Percentiles rank a stretch among this genome's conserved stretches.
Evolutionary conservation across 2,113 vertebrate species (phyloP).

Genomic region (Pheucticus melanocephalus): DNA sequence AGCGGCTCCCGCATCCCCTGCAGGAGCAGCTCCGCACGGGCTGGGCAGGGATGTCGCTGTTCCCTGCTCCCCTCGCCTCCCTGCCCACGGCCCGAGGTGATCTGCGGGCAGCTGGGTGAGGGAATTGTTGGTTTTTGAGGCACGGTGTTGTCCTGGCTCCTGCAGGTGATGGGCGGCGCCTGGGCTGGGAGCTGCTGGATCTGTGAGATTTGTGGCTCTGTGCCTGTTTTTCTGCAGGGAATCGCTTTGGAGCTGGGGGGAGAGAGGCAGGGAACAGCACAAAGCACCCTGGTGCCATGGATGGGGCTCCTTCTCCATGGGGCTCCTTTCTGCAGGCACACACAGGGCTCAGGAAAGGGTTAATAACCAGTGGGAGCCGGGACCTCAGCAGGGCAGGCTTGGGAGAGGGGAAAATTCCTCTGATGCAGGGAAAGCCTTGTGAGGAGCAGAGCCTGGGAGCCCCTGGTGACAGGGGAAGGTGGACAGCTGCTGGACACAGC

Average conservation of each 20-base stretch:
- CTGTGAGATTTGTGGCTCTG: not conserved
- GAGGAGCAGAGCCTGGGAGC: not conserved
- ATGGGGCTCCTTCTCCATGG: not conserved
- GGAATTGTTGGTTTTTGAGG: not conserved
- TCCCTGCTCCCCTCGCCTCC: not conserved
- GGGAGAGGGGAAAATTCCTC: not conserved
- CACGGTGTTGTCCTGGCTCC: not conserved
- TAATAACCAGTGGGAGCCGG: not conserved
- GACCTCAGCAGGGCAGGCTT: not conserved
- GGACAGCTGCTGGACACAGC: not conserved
- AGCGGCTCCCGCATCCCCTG: not conserved
- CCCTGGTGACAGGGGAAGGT: not conserved
- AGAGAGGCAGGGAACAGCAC: not conserved
- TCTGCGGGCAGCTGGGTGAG: not conserved
- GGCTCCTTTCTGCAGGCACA: not conserved
- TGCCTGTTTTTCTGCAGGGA: not conserved
- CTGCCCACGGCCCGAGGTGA: rapidly evolving
- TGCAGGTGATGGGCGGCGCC: not conserved
- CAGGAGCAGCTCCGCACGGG: not conserved
- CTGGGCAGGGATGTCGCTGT: not conserved
- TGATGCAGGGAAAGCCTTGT: not conserved
- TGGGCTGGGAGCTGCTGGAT: not conserved
- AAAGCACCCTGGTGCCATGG: rapidly evolving
- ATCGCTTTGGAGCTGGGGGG: not conserved
- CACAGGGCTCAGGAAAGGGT: not conserved